Conservation (phyloP, 1,140 invertebrate species). For the Thaumatotibia leucotreta region DNA sequence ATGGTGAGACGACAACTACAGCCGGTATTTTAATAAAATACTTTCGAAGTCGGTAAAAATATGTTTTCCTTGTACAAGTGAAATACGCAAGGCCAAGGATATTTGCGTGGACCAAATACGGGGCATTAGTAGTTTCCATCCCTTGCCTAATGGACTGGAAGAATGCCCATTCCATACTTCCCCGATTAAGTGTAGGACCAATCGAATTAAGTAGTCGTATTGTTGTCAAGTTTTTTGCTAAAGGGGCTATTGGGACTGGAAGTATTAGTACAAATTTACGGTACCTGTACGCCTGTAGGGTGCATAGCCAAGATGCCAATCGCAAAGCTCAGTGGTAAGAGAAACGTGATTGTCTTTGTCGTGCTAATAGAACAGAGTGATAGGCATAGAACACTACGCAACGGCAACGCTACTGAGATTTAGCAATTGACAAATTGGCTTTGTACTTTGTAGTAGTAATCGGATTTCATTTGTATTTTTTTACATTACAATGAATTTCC, state of each 20-base stretch:
- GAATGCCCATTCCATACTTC: slow-evolving; percentile 8
- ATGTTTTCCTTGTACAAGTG: background rate
- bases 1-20: background rate
- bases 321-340: too few relatives aligned
- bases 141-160: background rate
- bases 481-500: too few relatives aligned
- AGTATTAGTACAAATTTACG: too few relatives aligned
- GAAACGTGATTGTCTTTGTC: too few relatives aligned
- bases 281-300: too few relatives aligned
- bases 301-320: too few relatives aligned
- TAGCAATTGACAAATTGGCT: too few relatives aligned
- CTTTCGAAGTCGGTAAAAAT: background rate
- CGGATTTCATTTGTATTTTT: too few relatives aligned
- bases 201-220: slow-evolving; percentile 12
- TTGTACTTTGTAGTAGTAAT: too few relatives aligned
- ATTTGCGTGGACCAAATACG: background rate
- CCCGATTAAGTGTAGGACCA: slow-evolving; percentile 4
- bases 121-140: slow-evolving; percentile 2
- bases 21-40: background rate
- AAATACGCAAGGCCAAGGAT: background rate
- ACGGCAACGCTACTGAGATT: too few relatives aligned
- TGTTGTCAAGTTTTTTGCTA: background rate
- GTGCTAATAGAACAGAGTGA: too few relatives aligned
- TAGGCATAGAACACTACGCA: too few relatives aligned
- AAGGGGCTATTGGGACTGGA: background rate